A percentile compares a stretch with the other conserved stretches of the same genome.
Evolutionary conservation across 2,797 vertebrate genomes (phyloP).

Genomic region (Intellagama lesueurii): DNA sequence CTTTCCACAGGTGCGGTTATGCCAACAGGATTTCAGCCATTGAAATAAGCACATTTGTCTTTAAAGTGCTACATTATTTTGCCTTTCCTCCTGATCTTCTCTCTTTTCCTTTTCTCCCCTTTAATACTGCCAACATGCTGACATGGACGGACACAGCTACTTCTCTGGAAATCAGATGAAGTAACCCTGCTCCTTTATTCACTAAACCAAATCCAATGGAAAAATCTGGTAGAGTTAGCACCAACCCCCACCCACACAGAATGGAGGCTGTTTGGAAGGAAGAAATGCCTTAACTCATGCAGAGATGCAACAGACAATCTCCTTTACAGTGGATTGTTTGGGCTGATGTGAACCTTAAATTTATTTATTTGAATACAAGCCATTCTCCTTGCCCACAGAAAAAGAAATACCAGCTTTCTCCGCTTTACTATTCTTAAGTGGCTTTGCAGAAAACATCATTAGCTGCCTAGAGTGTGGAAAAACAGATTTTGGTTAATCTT

Average conservation of each 20-base stretch:
- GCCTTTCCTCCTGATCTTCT: no score
- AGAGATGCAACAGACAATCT: neutral
- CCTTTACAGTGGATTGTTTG: neutral
- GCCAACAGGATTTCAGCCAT: no score
- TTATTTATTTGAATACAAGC: neutral
- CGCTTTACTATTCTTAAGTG: neutral
- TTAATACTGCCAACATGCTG: no score
- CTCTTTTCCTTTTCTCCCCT: no score
- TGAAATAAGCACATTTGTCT: no score
- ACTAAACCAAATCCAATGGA: neutral
- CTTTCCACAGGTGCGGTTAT: no score
- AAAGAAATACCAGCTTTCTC: neutral
- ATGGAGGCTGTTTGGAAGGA: neutral
- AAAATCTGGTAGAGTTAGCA: no score
- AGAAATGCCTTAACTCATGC: neutral
- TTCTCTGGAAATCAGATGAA: neutral
- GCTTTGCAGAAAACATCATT: neutral
- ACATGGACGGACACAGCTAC: no score
- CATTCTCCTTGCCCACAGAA: neutral
- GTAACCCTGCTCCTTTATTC: neutral
- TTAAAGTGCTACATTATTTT: no score
- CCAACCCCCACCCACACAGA: neutral
- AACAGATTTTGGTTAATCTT: neutral
- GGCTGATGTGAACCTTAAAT: neutral
- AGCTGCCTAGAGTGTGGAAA: neutral